Base-by-base conservation (phyloP, 2,888 invertebrate genomes). In the Biston betularia region DNA sequence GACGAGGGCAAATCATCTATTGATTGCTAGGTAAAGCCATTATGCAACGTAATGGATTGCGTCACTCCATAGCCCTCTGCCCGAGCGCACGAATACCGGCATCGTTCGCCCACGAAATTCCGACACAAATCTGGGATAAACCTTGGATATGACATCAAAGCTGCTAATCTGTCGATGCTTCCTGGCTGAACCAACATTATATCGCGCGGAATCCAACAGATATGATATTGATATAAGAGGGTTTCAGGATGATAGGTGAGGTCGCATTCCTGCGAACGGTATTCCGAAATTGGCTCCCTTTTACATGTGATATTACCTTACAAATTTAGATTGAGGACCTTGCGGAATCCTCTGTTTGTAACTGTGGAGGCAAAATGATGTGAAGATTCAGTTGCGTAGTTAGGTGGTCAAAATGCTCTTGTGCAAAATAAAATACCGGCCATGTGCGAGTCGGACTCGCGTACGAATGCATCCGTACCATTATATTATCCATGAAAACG, bases 121-220 rank as follows among this genome's bases (percentile, higher is more conserved):
- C 63, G 57, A 15, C 34, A 60, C 53, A 42, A 71, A 72, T 70
- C 67, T 68, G 61, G 62, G 65, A 69, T 70, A 59, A 62, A 56
- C 56, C 64, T 40, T 35, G 24, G 68, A 66, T 70, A 70, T 74
- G 70, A 70, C 67, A 58, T 61, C 54, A 38, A 60, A 64, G 56
- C 70, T 35, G 63, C 63, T 74, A 72, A 69, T 69, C 72, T 68
- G 44, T 49, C 60, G 58, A 65, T 61, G 45, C 62, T 34, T 58
- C 65, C 68, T 48, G 8, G 40, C 56, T 54, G 66, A 69, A 56
- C 66, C 66, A 60, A 70, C 65, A 50, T 65, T 58, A 69, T 70
- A 68, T 70, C 69, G 65, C 58, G 68, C 65, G 55, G 54, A 53
- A 9, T 34, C 12, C 50, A 12, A 34, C 9, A 14, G 14, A 38